Percentiles rank a stretch among this genome's conserved stretches.
These are phyloP conservation scores for Drosophila melanica DNA, from an alignment of 1,140 invertebrate species.

Conservation along the genomic window DNA sequence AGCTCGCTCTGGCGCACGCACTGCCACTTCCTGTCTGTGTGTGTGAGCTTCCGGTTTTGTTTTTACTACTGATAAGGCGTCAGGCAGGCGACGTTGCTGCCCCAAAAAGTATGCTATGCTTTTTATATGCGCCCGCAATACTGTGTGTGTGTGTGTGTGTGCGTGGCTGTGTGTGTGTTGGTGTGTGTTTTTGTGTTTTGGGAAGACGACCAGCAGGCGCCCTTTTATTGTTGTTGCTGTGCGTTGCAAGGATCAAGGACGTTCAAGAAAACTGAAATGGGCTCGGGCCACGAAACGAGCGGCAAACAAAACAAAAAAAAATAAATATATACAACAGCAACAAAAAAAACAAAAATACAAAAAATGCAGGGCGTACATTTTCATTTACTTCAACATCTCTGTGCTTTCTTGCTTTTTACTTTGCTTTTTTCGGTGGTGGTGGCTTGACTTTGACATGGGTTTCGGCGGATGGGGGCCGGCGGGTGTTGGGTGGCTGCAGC, in stretches of 20 bases:
- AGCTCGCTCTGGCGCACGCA: constrained; percentile 34
- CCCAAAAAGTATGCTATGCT: constrained; percentile 71
- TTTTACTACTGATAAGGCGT: constrained; percentile 81
- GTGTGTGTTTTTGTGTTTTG: constrained; percentile 39
- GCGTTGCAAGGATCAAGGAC: constrained; percentile 83
- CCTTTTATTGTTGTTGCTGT: constrained; percentile 65
- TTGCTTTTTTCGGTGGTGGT: constrained; percentile 26
- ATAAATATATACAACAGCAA: no score
- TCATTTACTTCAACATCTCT: constrained; percentile 39
- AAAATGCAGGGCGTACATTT: constrained; percentile 74
- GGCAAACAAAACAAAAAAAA: constrained; percentile 42
- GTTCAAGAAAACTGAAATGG: constrained; percentile 74
- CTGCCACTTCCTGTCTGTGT: constrained; percentile 67
- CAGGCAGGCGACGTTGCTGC: constrained; percentile 51
- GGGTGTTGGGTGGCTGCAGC: constrained; percentile 57
- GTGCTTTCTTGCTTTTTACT: not conserved
- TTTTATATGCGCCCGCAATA: constrained; percentile 20
- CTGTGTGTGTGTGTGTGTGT: not conserved
- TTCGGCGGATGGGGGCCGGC: not conserved
- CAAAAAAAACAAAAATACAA: constrained; percentile 52
- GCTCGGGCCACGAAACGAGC: constrained; percentile 29
- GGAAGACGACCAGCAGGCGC: constrained; percentile 76
- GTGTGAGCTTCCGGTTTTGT: constrained; percentile 81
- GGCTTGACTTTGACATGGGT: constrained; percentile 75
- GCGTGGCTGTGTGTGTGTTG: constrained; percentile 17